Base-by-base conservation (phyloP, 2,113 vertebrate species). In the Dermatemys mawii region DNA sequence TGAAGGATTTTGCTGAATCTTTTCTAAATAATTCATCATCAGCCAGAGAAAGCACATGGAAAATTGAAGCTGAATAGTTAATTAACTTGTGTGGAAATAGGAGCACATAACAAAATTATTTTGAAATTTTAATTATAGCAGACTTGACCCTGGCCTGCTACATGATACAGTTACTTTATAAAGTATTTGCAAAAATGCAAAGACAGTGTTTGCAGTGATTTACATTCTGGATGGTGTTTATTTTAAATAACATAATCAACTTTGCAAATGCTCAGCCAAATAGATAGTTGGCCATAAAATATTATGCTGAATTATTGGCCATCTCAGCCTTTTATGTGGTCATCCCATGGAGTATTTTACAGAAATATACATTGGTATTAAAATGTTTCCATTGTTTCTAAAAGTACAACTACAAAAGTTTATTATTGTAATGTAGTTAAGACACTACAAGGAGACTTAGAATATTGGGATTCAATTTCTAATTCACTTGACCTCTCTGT, bases 11-110 rank as follows among this genome's bases (percentile, higher is more conserved):
- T 55, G 81, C 7, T 46, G 41, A 93, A 84, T 5, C 24, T 84
- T 91, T 94, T 75, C 90, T 93, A 80, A 90, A 83, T 90, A 54
- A 78, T 83, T 86, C 73, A 70, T 67, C 83, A 55, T 13, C 11
- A 50, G 90, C 67, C 14, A 50, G 46, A 55, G 51, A 46, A 90
- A 92, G 79, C 46, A 44, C 19, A 86, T 22, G n/a, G 78, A 80
- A 88, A 94, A 81, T 2, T 76, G 82, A 83, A 79, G 85, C 78
- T 80, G 49, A 78, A 78, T 88, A 44, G 7, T 2, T 10, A 8
- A 44, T 82, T 80, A n/a, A 9, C 10, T 26, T 57, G 24, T 76
- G 73, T 76, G 38, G 24, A 76, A 76, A 14, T 11, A 6, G 73
- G n/a, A n/a, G 26, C 41, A 44, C 41, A 46, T 27, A 76, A 41